Percentiles rank a stretch among this genome's conserved stretches.
Evolutionary conservation across 1,140 invertebrate genomes (phyloP).

Genomic region (Halyomorpha halys): DNA sequence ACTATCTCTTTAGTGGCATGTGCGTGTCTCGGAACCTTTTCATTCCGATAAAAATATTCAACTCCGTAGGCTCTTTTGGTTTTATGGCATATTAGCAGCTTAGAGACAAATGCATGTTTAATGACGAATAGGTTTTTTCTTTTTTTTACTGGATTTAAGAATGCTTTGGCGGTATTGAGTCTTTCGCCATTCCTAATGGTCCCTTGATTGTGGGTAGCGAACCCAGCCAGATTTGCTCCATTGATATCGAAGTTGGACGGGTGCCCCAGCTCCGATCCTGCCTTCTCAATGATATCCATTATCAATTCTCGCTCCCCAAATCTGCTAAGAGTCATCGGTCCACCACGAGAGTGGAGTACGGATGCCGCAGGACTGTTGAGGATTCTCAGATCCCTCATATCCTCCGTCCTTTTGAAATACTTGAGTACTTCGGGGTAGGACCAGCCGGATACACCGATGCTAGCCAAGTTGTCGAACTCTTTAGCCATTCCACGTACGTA

Average conservation of each 20-base stretch:
- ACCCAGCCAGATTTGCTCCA: background rate
- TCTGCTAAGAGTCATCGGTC: conserved; percentile 48
- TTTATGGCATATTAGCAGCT: conserved; percentile 36
- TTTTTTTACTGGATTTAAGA: conserved; percentile 51
- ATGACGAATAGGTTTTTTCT: conserved; percentile 55
- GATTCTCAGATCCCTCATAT: conserved; percentile 37
- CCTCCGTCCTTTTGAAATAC: conserved; percentile 49
- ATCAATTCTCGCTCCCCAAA: conserved; percentile 31
- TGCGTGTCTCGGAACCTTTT: conserved; percentile 43
- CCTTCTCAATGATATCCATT: conserved; percentile 40
- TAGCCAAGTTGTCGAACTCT: conserved; percentile 59
- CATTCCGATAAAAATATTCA: conserved; percentile 49
- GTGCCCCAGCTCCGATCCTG: conserved; percentile 32
- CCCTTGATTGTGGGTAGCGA: conserved; percentile 38
- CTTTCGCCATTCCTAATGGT: conserved; percentile 25
- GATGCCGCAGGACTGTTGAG: conserved; percentile 39
- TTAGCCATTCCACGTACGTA: conserved; percentile 51
- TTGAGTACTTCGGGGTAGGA: conserved; percentile 48
- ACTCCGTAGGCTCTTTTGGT: conserved; percentile 61
- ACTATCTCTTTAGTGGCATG: conserved; percentile 57
- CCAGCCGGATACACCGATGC: conserved; percentile 51
- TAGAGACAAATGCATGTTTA: conserved; percentile 47
- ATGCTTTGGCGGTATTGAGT: conserved; percentile 41
- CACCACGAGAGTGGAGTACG: conserved; percentile 36
- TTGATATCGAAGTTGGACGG: conserved; percentile 20